Base-by-base conservation (phyloP, 2,888 invertebrate genomes). In the Agrochola lychnidis region DNA sequence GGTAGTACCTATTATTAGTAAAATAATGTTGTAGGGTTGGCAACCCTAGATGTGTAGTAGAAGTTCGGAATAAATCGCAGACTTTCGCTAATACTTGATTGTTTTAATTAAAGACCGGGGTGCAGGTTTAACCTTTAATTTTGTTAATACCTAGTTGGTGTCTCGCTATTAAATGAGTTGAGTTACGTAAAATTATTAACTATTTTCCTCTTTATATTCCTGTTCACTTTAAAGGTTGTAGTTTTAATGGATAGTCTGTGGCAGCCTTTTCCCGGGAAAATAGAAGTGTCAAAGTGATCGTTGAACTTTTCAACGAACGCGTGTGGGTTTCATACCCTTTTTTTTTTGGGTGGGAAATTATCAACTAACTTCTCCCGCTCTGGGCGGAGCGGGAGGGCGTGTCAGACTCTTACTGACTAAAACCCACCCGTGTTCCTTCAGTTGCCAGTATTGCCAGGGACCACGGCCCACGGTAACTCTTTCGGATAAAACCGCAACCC, bases 61-160 rank as follows among this genome's bases (percentile, higher is more conserved):
- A 76, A 73, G 69, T 76, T 68, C 10, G 22, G 10, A 77, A 75
- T 76, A 59, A 79, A 61, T 73, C 63, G 36, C 59, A 62, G 73
- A 81, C 70, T 86, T 80, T 82, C 48, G 53, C 61, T 79, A 82
- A 64, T 78, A 79, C 73, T 78, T 73, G 66, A 75, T 83, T 79
- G 76, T 76, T 85, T 82, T 85, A 86, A 87, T 85, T 86, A 83
- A 85, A 79, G 62, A 67, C 57, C 16, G 42, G 45, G 57, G 25
- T 73, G 42, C 56, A 59, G 56, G 56, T 45, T 62, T 57, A 57
- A 67, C 61, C 79, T 78, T 83, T 78, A 66, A 75, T 64, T 75
- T 64, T 25, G 56, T 22, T 76, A 82, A 76, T 82, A 66, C 48
- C 42, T 82, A 62, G 40, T 66, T 79, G 66, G 66, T 61, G 51